Base-by-base conservation (phyloP, 2,113 vertebrate genomes). In the Neolamprologus modestus region DNA sequence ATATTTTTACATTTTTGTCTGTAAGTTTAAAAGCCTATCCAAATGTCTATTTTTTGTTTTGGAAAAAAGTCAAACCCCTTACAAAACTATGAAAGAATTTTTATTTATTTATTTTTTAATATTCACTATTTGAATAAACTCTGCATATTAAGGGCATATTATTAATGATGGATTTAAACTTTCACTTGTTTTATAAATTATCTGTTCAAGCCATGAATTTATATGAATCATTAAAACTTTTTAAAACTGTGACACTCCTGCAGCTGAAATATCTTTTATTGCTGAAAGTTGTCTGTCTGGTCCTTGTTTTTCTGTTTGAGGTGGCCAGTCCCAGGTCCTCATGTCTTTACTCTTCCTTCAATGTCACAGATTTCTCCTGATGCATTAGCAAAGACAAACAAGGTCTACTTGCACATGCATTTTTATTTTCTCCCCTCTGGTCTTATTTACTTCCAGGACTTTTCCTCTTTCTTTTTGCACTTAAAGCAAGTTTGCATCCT, bases 401-500 rank as follows among this genome's bases (percentile, higher is more conserved):
- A 88, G 52, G 17, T 87, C 86, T 81, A 87, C 80, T 91, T 89
- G 76, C 9, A 17, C 13, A 5, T 88, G 73, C 40, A 63, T 88
- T 85, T 90, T 57, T 19, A 24, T 89, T 81, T 45, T 28, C 33
- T 57, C 81, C 47, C 28, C 50, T 33, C 4, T 21, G 24, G n/a
- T 68, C 68, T 35, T 83, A 16, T 88, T 90, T 86, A 73, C 89
- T 90, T 82, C 80, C 31, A 47, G 55, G 26, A 80, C 52, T 45
- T 83, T 21, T 40, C 87, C 35, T 88, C 83, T 91, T 80, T 79
- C 42, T 55, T 37, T 86, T 87, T 90, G 24, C 87, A 90, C 83
- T 87, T 89, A 17, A 24, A 88, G 52, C 71, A 88, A 87, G 91
- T 88, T 86, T 78, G 55, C 86, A 82, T 91, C 86, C 76, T 81